These are phyloP conservation scores for Nomada flava DNA, from an alignment of 2,888 invertebrate species.

Conservation along the genomic window DNA sequence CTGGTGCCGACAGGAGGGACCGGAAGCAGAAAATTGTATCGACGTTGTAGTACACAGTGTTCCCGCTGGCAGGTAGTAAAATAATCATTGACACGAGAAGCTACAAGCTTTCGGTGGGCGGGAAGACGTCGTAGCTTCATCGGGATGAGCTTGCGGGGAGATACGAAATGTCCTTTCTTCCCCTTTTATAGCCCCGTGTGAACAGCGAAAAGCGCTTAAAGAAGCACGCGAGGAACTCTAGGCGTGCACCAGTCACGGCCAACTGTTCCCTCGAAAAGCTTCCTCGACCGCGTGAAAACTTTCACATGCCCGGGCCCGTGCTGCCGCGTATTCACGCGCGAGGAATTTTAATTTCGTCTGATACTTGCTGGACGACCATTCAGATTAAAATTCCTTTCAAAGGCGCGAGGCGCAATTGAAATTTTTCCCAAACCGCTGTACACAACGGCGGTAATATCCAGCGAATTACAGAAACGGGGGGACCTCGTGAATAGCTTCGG, in stretches of 20 bases:
- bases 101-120: not conserved
- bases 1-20: not conserved
- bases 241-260: not conserved
- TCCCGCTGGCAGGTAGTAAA: not conserved
- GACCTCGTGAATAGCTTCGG: not conserved
- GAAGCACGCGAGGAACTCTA: not conserved
- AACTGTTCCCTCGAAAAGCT: not conserved
- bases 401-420: conserved; percentile 15
- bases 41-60: conserved; percentile 4
- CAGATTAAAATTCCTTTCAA: conserved; percentile 33
- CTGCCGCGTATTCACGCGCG: not conserved
- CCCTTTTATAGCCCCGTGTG: not conserved
- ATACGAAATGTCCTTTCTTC: not conserved
- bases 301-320: not conserved
- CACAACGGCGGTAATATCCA: not conserved
- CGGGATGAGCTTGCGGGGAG: not conserved
- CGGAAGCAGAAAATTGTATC: conserved; percentile 1
- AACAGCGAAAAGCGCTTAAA: not conserved
- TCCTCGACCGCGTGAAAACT: conserved; percentile 13
- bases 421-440: not conserved
- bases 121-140: not conserved
- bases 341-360: conserved; percentile 26
- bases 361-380: not conserved
- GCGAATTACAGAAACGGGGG: not conserved
- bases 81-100: conserved; percentile 12